These are phyloP conservation scores for Macropus fuliginosus DNA, from an alignment of 2,797 vertebrate species.

Conservation along the genomic window DNA sequence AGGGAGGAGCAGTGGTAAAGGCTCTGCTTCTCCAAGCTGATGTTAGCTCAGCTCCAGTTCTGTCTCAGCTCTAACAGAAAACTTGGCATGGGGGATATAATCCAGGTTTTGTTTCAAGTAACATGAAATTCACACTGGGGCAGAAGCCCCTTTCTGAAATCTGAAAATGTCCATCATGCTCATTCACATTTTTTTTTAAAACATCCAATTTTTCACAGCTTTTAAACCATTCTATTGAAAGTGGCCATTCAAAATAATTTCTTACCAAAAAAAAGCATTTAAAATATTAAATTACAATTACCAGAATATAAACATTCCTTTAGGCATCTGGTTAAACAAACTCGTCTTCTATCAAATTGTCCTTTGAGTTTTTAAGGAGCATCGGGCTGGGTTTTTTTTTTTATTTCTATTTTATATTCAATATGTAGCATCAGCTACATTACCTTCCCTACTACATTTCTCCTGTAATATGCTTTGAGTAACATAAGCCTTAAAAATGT, in stretches of 20 bases:
- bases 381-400: background rate
- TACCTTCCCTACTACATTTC: background rate
- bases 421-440: background rate
- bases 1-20: slow-evolving; percentile 66
- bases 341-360: slow-evolving; percentile 5
- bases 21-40: slow-evolving; percentile 57
- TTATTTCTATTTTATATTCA: background rate
- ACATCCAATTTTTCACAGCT: background rate
- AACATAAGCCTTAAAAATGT: background rate
- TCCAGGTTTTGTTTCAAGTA: slow-evolving; percentile 69
- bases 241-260: background rate
- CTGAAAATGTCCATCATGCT: slow-evolving; percentile 54
- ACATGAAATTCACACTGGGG: slow-evolving; percentile 66
- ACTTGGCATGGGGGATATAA: slow-evolving; percentile 65
- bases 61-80: slow-evolving; percentile 71
- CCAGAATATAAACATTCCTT: slow-evolving; percentile 45
- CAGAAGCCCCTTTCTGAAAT: slow-evolving; percentile 44
- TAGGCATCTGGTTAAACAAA: slow-evolving; percentile 1
- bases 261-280: slow-evolving; percentile 14
- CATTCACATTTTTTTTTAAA: slow-evolving; percentile 31
- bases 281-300: slow-evolving; percentile 42
- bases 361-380: background rate
- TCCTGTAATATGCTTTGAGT: fast-evolving
- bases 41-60: slow-evolving; percentile 63
- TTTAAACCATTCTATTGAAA: background rate